Evolutionary conservation across 2,113 vertebrate species (phyloP).

Genomic region (Tragelaphus scriptus): DNA sequence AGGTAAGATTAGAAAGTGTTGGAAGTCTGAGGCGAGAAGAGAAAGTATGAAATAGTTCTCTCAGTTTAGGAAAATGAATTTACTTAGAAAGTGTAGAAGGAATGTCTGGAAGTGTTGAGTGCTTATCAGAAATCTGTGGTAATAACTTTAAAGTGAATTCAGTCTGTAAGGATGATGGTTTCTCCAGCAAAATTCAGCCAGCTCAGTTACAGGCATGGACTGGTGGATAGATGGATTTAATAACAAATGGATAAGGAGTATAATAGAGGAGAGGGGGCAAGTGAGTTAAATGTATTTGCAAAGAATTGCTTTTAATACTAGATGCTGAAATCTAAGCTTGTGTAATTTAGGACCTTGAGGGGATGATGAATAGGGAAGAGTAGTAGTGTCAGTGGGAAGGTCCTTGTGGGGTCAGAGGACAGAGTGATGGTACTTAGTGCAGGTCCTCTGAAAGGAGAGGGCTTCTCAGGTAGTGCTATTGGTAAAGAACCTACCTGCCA

Average conservation of each 20-base stretch:
- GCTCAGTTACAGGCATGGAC: neutral
- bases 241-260: neutral
- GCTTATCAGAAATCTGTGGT: neutral
- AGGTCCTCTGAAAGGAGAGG: neutral
- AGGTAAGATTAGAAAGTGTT: neutral
- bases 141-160: neutral
- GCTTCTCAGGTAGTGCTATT: neutral
- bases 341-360: neutral
- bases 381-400: neutral
- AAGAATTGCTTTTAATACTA: neutral
- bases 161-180: neutral
- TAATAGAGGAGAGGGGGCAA: neutral
- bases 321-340: neutral
- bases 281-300: neutral
- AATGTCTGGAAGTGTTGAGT: neutral
- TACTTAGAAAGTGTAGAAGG: neutral
- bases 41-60: neutral
- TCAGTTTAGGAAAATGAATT: neutral
- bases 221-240: neutral
- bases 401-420: neutral
- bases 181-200: neutral
- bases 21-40: neutral
- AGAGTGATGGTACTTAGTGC: neutral
- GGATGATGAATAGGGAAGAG: neutral
- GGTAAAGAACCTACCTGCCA: neutral